Base-by-base conservation (phyloP, 35 echinoderm and acorn worm genomes). In the Holothuria glaberrima region DNA sequence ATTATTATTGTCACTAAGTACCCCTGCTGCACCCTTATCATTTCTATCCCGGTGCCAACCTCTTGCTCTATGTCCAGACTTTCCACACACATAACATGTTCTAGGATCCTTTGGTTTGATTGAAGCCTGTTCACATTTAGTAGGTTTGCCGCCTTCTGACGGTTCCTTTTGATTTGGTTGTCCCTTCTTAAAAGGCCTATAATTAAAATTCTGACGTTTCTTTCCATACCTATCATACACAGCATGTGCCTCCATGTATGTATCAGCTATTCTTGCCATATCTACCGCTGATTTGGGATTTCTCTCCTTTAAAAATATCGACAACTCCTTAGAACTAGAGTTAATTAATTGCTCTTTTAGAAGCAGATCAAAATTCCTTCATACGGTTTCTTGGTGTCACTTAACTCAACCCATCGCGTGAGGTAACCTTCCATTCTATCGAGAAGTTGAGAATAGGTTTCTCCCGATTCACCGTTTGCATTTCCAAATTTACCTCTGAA, bases 261-360 rank as follows among this genome's bases (percentile, higher is more conserved):
- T 50, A 44, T 86, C 66, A 69, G 44, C 36, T 13, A 24, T 14
- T n/a, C 9, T 86, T 9, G 31, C 56, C 82, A 86, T 86, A 16
- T 9, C 30, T 24, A 4, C 2, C 22, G 59, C 46, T 22, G 82
- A 41, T 63, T 61, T 63, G 18, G 59, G 82, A 4, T 65, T 50
- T 41, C 82, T 86, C 30, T 86, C 82, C 41, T 66, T 86, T 7
- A 86, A 50, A 35, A 86, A 86, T 60, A 61, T 86, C 2, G 59
- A 26, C 20, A 62, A 57, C 14, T 66, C 82, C 24, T 34, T 34
- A 14, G 30, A 9, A 63, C 82, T 62, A 34, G 27, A 86, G 28
- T 86, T 86, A 64, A 86, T 3, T 4, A 86, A 65, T 22, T 86
- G 60, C 21, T 66, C 59, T 33, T 57, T 64, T 20, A 86, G 33